Base-by-base conservation (phyloP, 2,888 invertebrate genomes). In the Sarcophaga subvicina region DNA sequence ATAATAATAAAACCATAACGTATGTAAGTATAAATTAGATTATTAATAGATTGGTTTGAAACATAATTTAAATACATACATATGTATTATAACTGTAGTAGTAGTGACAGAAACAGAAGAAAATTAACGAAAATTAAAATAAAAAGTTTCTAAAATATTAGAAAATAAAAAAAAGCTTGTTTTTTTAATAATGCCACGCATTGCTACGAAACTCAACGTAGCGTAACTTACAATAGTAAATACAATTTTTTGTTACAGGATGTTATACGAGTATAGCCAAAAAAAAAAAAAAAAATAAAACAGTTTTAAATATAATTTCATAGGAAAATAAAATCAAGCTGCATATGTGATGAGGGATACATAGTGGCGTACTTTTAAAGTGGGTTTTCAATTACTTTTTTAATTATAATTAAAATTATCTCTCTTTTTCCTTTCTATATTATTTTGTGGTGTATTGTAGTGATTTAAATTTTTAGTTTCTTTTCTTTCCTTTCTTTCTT, bases 171-270 rank as follows among this genome's bases (percentile, higher is more conserved):
- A 47, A 14, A 69, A 73, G 59, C 8, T 54, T 54, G 69, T 80
- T 82, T 78, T 79, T 62, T 75, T 64, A 71, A 84, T 82, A 87
- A 87, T 84, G 87, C 81, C 87, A 84, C 82, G 84, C 84, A 80
- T 84, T 87, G 87, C 84, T 87, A 84, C 60, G 78, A 81, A 66
- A 81, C 47, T 76, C 84, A 59, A 67, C 79, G 25, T 69, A 70
- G 69, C 27, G 20, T n/a, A 79, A 83, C 63, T 70, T 76, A 64
- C 67, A 70, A n/a, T 27, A 71, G 63, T 71, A 63, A 79, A 64
- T 63, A 63, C 27, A 70, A 62, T 59, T 17, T 20, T 67, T 27
- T 64, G 11, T 64, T 25, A 27, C 62, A 62, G 69, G 49, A 45
- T 47, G 60, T 45, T 37, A 37, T 37, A 22, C 22, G 22, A 22